Evolutionary conservation across 2,113 vertebrate genomes (phyloP).

Genomic region (Semicossyphus pulcher): DNA sequence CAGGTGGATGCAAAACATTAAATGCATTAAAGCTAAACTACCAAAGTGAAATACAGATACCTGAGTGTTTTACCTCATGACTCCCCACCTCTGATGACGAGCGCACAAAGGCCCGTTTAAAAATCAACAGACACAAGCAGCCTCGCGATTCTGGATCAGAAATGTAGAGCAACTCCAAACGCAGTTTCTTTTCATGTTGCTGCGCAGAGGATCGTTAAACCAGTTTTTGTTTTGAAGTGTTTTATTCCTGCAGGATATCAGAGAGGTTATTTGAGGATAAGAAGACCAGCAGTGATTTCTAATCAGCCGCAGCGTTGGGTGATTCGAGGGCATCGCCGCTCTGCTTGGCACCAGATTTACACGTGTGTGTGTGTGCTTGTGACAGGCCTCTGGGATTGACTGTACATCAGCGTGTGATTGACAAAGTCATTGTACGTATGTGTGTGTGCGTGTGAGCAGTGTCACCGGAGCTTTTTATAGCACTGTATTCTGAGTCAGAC

Average conservation of each 20-base stretch:
- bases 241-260: conserved; percentile 14
- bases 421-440: conserved; percentile 57
- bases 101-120: conserved; percentile 13
- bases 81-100: background rate
- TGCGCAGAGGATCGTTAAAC: background rate
- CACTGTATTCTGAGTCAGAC: conserved; percentile 71
- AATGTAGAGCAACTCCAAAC: conserved; percentile 14
- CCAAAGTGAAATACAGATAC: too few relatives aligned
- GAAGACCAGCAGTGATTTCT: background rate
- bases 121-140: conserved; percentile 19
- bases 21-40: too few relatives aligned
- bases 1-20: too few relatives aligned
- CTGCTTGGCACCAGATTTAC: conserved; percentile 6
- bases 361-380: conserved; percentile 5
- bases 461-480: conserved; percentile 74
- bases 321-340: background rate
- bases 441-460: conserved; percentile 30
- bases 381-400: conserved; percentile 57
- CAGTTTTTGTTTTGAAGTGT: conserved; percentile 5
- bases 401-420: conserved; percentile 71
- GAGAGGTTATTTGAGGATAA: conserved; percentile 24
- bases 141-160: conserved; percentile 23
- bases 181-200: background rate
- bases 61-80: too few relatives aligned
- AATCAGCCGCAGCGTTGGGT: conserved; percentile 1